Percentiles rank a stretch among this genome's conserved stretches.
phyloP scores from a whole-genome alignment of 1,140 invertebrate species.

The Pantala flavescens region DNA sequence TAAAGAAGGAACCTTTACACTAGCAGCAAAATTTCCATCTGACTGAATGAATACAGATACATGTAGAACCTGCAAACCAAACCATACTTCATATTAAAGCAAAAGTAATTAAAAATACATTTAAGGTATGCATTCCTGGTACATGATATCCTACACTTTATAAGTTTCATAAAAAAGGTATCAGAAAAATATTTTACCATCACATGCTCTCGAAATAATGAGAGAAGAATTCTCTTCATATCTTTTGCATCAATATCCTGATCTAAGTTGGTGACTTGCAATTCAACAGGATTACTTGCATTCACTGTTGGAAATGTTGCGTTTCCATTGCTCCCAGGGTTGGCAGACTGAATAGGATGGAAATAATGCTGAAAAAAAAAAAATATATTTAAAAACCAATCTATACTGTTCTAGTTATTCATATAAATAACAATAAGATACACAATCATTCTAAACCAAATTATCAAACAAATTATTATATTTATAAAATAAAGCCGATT shows the following conservation, averaged over 20 bases:
- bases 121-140: neutral
- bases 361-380: slow-evolving; percentile 18
- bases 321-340: neutral
- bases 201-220: slow-evolving; percentile 56
- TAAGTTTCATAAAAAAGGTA: neutral
- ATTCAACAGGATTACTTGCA: slow-evolving; percentile 41
- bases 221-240: slow-evolving; percentile 53
- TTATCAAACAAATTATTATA: too few species aligned
- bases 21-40: slow-evolving; percentile 56
- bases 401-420: too few species aligned
- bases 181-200: slow-evolving; percentile 38
- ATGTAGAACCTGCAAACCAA: slow-evolving; percentile 46
- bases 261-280: slow-evolving; percentile 66
- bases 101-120: neutral
- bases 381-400: too few species aligned
- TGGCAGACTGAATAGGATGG: slow-evolving; percentile 5
- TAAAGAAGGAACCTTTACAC: slow-evolving; percentile 50
- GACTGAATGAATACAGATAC: slow-evolving; percentile 53
- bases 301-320: too few species aligned
- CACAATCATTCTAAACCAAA: too few species aligned
- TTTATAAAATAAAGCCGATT: too few species aligned
- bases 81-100: neutral
- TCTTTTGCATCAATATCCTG: slow-evolving; percentile 59
- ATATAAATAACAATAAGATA: too few species aligned
- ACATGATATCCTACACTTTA: neutral